phyloP scores from a whole-genome alignment of 2,113 vertebrate species.

The Pterocles burchelli region DNA sequence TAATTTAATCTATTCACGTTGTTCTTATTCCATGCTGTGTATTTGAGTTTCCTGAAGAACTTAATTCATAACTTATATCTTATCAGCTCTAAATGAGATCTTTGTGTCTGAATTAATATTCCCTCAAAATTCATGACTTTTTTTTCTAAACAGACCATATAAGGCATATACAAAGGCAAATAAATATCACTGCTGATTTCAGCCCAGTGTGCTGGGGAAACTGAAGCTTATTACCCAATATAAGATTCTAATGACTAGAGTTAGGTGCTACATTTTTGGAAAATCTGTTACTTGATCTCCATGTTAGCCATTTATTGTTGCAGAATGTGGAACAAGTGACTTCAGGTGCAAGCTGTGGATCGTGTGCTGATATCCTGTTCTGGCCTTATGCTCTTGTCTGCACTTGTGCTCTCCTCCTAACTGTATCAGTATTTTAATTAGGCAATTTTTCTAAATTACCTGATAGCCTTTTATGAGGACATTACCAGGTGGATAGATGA shows the following conservation, averaged over 20 bases:
- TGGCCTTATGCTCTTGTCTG: neutral
- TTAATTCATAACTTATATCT: neutral
- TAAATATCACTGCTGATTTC: neutral
- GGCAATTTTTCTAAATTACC: neutral
- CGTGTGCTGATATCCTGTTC: neutral
- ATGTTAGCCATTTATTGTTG: neutral
- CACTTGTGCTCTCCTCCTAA: neutral
- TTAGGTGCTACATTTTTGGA: neutral
- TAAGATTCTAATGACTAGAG: neutral
- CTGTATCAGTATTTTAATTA: neutral
- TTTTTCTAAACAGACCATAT: accelerated
- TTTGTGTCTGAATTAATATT: neutral
- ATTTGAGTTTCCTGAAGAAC: neutral
- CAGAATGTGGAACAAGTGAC: neutral
- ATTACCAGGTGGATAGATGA: too few species aligned
- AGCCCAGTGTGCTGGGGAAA: neutral
- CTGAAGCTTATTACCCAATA: neutral
- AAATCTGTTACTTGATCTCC: neutral
- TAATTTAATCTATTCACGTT: neutral
- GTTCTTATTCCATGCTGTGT: neutral
- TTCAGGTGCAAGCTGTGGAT: neutral
- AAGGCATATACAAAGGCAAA: neutral
- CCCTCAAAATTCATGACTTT: accelerated
- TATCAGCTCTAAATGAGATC: neutral
- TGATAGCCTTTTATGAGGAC: too few species aligned